phyloP scores from a whole-genome alignment of 2,113 vertebrate genomes.

The Callospermophilus lateralis region DNA sequence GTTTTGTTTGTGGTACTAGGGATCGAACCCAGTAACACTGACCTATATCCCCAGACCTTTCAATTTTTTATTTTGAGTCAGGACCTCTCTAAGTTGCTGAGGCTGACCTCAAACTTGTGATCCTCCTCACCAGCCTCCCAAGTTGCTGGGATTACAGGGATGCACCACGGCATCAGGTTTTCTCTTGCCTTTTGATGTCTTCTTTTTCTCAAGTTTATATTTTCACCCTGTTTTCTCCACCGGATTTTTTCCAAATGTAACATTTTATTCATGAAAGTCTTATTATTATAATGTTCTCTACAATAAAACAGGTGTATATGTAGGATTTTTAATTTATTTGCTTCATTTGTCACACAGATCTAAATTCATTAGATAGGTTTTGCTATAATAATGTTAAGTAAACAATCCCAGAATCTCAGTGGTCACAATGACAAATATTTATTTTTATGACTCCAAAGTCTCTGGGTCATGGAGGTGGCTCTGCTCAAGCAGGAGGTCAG shows the following conservation, averaged over 20 bases:
- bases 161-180: no score
- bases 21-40: no score
- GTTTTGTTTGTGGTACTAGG: background rate
- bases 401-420: background rate
- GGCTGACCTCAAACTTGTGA: no score
- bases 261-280: background rate
- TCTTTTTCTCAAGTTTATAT: background rate
- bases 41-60: no score
- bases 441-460: background rate
- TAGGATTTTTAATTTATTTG: background rate
- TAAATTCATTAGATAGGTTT: background rate
- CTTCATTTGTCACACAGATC: background rate
- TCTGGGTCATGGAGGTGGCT: background rate
- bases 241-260: background rate
- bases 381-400: background rate
- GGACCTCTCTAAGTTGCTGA: no score
- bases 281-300: background rate
- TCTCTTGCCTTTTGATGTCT: background rate
- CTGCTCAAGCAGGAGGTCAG: background rate
- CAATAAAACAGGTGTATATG: background rate
- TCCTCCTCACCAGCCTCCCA: no score
- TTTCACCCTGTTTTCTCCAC: background rate
- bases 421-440: background rate
- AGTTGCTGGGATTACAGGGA: no score
- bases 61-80: no score